Evolutionary conservation across 2,888 invertebrate genomes (phyloP).

Genomic region (Diaphora mendica): DNA sequence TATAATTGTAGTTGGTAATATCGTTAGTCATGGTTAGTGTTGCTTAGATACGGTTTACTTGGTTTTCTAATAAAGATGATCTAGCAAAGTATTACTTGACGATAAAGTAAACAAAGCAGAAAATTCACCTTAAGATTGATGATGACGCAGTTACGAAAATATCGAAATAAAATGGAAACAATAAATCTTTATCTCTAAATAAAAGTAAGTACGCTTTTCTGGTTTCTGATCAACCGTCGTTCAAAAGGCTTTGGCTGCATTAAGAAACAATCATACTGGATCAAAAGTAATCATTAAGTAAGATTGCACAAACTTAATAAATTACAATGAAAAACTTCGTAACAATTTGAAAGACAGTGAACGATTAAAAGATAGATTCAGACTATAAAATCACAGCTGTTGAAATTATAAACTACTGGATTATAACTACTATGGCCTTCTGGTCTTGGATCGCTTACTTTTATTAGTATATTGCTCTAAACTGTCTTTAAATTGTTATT

Average conservation of each 20-base stretch:
- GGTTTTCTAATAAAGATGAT: neutral
- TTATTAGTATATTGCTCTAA: too few relatives aligned
- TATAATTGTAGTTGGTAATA: neutral
- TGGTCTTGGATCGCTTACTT: too few relatives aligned
- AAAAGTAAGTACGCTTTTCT: neutral
- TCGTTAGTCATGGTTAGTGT: neutral
- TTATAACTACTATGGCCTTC: too few relatives aligned
- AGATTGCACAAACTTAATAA: too few relatives aligned
- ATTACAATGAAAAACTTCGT: neutral
- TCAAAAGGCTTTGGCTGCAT: neutral
- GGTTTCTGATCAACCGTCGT: too few relatives aligned
- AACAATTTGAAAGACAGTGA: neutral
- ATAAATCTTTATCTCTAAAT: conserved; percentile 1
- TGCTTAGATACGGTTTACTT: neutral
- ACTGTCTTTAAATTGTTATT: too few relatives aligned
- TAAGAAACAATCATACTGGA: neutral
- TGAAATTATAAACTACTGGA: too few relatives aligned
- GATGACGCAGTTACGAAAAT: neutral
- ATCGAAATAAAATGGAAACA: neutral
- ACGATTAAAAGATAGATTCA: neutral
- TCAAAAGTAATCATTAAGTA: too few relatives aligned
- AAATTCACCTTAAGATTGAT: conserved; percentile 4
- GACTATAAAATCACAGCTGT: too few relatives aligned
- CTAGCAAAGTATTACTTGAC: neutral
- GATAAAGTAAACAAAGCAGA: conserved; percentile 5